phyloP scores from a whole-genome alignment of 2,888 invertebrate genomes.

The Brenthis ino region DNA sequence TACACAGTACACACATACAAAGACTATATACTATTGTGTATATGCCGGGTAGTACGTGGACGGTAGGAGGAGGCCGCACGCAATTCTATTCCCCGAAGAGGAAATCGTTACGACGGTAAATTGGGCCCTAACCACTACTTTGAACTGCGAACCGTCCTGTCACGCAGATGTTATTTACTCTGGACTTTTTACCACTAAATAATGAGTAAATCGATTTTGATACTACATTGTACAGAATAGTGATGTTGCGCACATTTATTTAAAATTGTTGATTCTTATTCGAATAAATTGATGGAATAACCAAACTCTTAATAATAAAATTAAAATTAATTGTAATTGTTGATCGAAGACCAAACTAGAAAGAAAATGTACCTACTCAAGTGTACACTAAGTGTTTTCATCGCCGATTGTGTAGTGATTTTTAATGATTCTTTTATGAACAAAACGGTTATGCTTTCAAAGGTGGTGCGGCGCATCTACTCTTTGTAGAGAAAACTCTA shows the following conservation, averaged over 20 bases:
- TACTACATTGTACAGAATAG: background rate
- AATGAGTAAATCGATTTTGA: constrained; percentile 11
- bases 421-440: too few species aligned
- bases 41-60: constrained; percentile 46
- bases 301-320: too few species aligned
- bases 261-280: background rate
- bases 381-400: too few species aligned
- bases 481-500: too few species aligned
- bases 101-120: constrained; percentile 80
- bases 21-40: constrained; percentile 30
- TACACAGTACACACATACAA: constrained; percentile 19
- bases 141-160: constrained; percentile 50
- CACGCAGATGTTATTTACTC: constrained; percentile 73
- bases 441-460: too few species aligned
- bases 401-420: too few species aligned
- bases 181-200: constrained; percentile 35
- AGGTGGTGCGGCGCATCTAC: too few species aligned
- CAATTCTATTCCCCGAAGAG: constrained; percentile 81
- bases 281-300: too few species aligned
- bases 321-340: too few species aligned
- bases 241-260: background rate
- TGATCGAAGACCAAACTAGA: too few species aligned
- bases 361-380: too few species aligned
- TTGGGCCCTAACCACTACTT: constrained; percentile 80
- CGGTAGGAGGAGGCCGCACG: constrained; percentile 75